phyloP scores from a whole-genome alignment of 2,888 invertebrate genomes.

The Sclerodermus sp. region DNA sequence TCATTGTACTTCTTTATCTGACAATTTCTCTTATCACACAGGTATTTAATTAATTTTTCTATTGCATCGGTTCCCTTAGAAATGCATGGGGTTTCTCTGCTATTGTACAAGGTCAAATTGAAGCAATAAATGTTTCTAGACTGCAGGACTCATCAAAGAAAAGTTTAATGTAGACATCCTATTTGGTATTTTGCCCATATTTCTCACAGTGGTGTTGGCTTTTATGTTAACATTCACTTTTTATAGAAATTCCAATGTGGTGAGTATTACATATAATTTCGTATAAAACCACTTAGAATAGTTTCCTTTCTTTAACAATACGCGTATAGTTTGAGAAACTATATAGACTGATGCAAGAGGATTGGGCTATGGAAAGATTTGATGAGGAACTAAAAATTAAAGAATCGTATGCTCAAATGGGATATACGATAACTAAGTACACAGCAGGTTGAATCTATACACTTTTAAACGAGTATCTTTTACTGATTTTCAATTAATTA shows the following conservation, averaged over 20 bases:
- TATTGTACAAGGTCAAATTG: too few species aligned
- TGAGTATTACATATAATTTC: too few species aligned
- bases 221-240: too few species aligned
- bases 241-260: too few species aligned
- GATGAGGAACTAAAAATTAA: background rate
- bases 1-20: background rate
- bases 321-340: constrained; percentile 2
- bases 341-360: background rate
- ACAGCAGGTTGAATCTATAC: too few species aligned
- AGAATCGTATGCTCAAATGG: background rate
- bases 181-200: background rate
- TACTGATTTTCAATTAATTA: background rate
- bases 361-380: background rate
- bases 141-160: constrained; percentile 1
- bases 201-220: background rate
- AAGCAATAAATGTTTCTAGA: background rate
- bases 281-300: too few species aligned
- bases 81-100: too few species aligned
- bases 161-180: background rate
- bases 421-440: background rate
- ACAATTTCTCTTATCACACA: constrained; percentile 7
- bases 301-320: background rate
- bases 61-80: too few species aligned
- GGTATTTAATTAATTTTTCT: constrained; percentile 1
- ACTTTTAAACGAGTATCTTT: too few species aligned